Percentiles rank a stretch among this genome's conserved stretches.
phyloP scores from a whole-genome alignment of 2,888 invertebrate genomes.

The Maniola hyperantus region DNA sequence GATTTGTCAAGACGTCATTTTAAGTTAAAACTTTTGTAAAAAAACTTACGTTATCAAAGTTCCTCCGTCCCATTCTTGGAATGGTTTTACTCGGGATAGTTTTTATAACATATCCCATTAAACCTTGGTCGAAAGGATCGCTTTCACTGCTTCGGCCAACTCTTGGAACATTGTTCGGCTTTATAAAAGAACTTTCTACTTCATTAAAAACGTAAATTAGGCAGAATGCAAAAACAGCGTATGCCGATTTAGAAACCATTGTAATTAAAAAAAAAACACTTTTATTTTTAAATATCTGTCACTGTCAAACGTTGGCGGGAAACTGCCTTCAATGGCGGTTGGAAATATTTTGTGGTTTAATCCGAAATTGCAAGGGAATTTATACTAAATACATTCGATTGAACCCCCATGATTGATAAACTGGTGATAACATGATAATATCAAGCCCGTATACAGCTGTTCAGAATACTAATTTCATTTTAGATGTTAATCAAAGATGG shows the following conservation, averaged over 20 bases:
- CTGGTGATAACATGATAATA: slow-evolving; percentile 39
- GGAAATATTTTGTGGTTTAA: slow-evolving; percentile 44
- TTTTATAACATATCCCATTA: slow-evolving; percentile 76
- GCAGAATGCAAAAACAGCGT: slow-evolving; percentile 56
- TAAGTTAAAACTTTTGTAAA: background rate
- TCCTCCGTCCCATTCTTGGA: slow-evolving; percentile 75
- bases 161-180: slow-evolving; percentile 73
- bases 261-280: background rate
- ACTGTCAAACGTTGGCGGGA: slow-evolving; percentile 39
- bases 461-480: slow-evolving; percentile 48
- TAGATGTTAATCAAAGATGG: slow-evolving; percentile 11
- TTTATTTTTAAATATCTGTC: slow-evolving; percentile 1
- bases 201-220: slow-evolving; percentile 57
- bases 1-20: no score
- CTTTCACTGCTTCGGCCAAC: slow-evolving; percentile 74
- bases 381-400: slow-evolving; percentile 60
- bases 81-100: slow-evolving; percentile 70
- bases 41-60: slow-evolving; percentile 70
- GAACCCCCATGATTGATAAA: slow-evolving; percentile 55
- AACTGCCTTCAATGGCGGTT: slow-evolving; percentile 25
- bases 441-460: slow-evolving; percentile 40
- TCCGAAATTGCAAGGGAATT: slow-evolving; percentile 38
- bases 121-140: slow-evolving; percentile 61
- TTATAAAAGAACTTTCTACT: slow-evolving; percentile 67
- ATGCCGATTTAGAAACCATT: slow-evolving; percentile 60